phyloP scores from a whole-genome alignment of 2,113 vertebrate species.

The Nothobranchius kuhntae region DNA sequence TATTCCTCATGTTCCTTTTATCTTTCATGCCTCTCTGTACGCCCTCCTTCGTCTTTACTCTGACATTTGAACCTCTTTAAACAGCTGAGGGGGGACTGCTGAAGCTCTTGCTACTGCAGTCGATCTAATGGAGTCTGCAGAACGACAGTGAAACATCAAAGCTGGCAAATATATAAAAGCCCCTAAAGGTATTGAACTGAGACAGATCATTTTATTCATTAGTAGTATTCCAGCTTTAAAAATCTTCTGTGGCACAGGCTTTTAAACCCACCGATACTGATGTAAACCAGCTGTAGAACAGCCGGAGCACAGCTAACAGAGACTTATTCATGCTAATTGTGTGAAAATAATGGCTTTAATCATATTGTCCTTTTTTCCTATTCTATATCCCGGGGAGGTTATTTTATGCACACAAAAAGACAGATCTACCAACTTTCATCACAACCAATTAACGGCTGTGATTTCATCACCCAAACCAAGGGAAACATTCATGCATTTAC shows the following conservation, averaged over 20 bases:
- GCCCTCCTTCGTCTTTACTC: constrained; percentile 24
- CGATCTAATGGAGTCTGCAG: constrained; percentile 41
- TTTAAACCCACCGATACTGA: constrained; percentile 50
- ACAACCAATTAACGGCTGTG: constrained; percentile 41
- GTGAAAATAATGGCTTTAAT: constrained; percentile 63
- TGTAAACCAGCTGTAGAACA: constrained; percentile 61
- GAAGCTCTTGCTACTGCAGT: constrained; percentile 44
- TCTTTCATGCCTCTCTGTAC: neutral
- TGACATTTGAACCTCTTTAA: constrained; percentile 26
- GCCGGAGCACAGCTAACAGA: constrained; percentile 6
- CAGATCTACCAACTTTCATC: constrained; percentile 22
- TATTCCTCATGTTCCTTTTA: constrained; percentile 24
- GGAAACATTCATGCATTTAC: constrained; percentile 51
- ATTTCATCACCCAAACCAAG: constrained; percentile 42
- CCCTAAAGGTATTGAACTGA: constrained; percentile 26
- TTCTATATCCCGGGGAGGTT: constrained; percentile 32
- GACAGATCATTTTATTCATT: constrained; percentile 34
- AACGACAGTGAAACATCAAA: neutral
- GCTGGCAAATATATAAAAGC: constrained; percentile 15
- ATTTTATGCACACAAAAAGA: constrained; percentile 13
- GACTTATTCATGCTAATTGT: constrained; percentile 37
- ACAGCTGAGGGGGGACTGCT: constrained; percentile 33
- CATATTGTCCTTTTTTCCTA: constrained; percentile 14
- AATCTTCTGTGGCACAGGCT: neutral
- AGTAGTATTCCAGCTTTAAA: constrained; percentile 7